Evolutionary conservation across 64 coral and sea anemone species (phyloP).

Genomic region (Dendrophyllia cribrosa): DNA sequence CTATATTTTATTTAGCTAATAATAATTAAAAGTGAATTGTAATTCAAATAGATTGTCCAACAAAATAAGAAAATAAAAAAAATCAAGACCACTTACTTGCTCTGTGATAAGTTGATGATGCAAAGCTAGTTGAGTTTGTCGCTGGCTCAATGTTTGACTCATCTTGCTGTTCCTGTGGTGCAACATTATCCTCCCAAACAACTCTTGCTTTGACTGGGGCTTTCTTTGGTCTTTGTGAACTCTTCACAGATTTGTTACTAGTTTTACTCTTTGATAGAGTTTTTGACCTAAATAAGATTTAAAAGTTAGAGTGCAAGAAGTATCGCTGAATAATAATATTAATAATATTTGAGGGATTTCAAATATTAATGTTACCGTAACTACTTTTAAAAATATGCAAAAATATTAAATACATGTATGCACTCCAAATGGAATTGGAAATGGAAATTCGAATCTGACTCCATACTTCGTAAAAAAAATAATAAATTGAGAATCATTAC

Average conservation of each 20-base stretch:
- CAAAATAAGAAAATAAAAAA: neutral
- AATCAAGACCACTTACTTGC: neutral
- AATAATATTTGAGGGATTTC: too few relatives aligned
- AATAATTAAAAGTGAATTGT: neutral
- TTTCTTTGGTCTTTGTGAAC: constrained; percentile 1
- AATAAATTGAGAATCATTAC: too few relatives aligned
- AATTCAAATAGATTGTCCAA: neutral
- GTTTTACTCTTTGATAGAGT: neutral
- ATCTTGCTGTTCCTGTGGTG: neutral
- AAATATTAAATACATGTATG: too few relatives aligned
- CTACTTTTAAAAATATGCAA: too few relatives aligned
- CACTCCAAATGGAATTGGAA: too few relatives aligned
- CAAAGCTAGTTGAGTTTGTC: neutral
- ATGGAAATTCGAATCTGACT: too few relatives aligned
- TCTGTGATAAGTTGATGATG: neutral
- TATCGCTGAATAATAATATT: too few relatives aligned
- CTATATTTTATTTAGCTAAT: too few relatives aligned
- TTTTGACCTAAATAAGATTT: constrained; percentile 2
- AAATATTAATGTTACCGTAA: too few relatives aligned
- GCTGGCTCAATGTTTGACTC: neutral
- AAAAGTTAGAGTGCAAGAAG: neutral
- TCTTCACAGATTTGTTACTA: neutral
- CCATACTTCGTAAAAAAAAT: too few relatives aligned
- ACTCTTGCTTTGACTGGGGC: constrained; percentile 30
- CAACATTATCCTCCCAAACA: constrained; percentile 1